Conservation (phyloP, 2,797 vertebrate genomes). For the Novumbra hubbsi region DNA sequence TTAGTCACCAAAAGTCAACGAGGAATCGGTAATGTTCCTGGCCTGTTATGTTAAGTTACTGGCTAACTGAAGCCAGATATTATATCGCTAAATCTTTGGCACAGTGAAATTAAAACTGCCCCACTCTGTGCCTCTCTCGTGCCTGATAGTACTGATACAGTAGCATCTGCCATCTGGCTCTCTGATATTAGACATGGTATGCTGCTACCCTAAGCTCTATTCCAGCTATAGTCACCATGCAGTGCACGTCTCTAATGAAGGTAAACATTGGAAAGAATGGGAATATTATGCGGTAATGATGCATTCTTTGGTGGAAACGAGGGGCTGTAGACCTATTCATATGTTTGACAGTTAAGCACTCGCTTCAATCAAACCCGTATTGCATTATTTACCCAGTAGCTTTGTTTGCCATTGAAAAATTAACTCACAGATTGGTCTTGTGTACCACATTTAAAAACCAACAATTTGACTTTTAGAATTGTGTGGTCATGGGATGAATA, state of each 20-base stretch:
- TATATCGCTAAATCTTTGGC: neutral
- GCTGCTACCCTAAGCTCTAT: neutral
- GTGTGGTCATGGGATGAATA: too few relatives aligned
- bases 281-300: neutral
- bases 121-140: neutral
- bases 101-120: neutral
- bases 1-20: neutral
- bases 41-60: neutral
- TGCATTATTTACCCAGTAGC: too few relatives aligned
- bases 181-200: conserved; percentile 7
- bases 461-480: too few relatives aligned
- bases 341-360: neutral
- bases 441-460: too few relatives aligned
- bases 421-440: too few relatives aligned
- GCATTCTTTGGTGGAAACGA: neutral
- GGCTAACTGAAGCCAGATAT: neutral
- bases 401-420: too few relatives aligned
- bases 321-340: neutral
- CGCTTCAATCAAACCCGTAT: too few relatives aligned
- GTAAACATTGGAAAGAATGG: neutral
- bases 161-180: neutral
- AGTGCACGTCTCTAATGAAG: neutral
- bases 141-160: neutral
- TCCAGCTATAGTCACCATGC: conserved; percentile 14
- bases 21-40: neutral